Percentiles rank a stretch among this genome's conserved stretches.
Conservation (phyloP, 2,888 invertebrate species). For the Cryptocheilus praepositus region DNA sequence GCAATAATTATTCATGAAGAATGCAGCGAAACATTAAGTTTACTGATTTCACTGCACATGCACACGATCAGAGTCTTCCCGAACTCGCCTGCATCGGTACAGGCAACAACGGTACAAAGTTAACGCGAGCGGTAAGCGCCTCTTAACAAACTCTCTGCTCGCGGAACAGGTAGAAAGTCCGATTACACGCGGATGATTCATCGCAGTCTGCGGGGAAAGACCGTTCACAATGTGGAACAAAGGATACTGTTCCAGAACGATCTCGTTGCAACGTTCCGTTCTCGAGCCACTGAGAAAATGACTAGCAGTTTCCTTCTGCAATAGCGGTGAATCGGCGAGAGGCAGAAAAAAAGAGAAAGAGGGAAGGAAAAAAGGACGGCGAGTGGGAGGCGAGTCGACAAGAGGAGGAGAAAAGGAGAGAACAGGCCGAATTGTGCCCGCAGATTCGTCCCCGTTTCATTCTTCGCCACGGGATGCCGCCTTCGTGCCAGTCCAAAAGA, state of each 20-base stretch:
- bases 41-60: too few relatives aligned
- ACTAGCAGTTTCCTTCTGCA: not conserved
- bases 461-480: too few relatives aligned
- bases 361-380: not conserved
- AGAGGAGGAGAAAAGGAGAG: too few relatives aligned
- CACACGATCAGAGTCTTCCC: too few relatives aligned
- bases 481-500: slow-evolving; percentile 13
- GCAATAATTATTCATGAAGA: too few relatives aligned
- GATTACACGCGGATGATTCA: slow-evolving; percentile 18
- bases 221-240: slow-evolving; percentile 13
- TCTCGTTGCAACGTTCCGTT: not conserved
- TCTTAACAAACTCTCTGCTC: slow-evolving; percentile 6
- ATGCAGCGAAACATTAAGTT: too few relatives aligned
- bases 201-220: slow-evolving; percentile 7
- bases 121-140: not conserved
- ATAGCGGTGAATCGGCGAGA: not conserved
- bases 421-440: too few relatives aligned
- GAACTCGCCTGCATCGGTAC: not conserved
- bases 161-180: slow-evolving; percentile 18
- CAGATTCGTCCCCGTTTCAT: too few relatives aligned
- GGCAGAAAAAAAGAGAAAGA: not conserved
- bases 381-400: not conserved
- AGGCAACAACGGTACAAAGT: not conserved
- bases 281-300: slow-evolving; percentile 12
- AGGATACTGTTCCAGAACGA: slow-evolving; percentile 8